These are phyloP conservation scores for Crioceris asparagi DNA, from an alignment of 2,888 invertebrate species.

Conservation along the genomic window DNA sequence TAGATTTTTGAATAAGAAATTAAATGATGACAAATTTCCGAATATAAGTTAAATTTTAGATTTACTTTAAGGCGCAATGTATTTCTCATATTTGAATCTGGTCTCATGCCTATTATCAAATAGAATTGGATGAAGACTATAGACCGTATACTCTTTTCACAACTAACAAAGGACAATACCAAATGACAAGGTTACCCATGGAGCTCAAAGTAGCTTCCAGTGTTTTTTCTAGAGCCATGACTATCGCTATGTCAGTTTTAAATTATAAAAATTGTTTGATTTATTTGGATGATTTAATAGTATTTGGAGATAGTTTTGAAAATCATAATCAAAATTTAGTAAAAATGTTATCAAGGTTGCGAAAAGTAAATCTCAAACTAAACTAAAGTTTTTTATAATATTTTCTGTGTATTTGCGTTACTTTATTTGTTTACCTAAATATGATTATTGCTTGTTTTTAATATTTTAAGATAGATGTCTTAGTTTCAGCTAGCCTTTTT, in stretches of 20 bases:
- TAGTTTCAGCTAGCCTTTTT: too few species aligned
- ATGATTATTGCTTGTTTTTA: too few species aligned
- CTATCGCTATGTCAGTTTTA: slow-evolving; percentile 4
- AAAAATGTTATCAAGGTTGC: too few species aligned
- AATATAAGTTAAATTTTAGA: slow-evolving; percentile 22
- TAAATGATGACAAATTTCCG: slow-evolving; percentile 2
- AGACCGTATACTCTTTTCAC: slow-evolving; percentile 4
- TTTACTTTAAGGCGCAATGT: slow-evolving; percentile 21
- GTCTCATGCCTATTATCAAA: slow-evolving; percentile 23
- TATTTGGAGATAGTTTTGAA: slow-evolving; percentile 3
- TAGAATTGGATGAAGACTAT: slow-evolving; percentile 14
- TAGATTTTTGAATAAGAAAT: neutral
- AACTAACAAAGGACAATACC: slow-evolving; percentile 2
- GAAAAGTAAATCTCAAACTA: too few species aligned
- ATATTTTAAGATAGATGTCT: too few species aligned
- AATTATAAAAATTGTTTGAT: slow-evolving; percentile 6
- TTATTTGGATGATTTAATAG: slow-evolving; percentile 6
- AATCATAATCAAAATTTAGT: slow-evolving; percentile 4
- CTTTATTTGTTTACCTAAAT: too few species aligned
- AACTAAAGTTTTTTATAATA: too few species aligned
- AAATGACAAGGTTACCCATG: slow-evolving; percentile 3
- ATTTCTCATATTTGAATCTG: slow-evolving; percentile 20
- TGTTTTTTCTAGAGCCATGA: slow-evolving; percentile 2
- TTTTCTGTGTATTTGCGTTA: too few species aligned
- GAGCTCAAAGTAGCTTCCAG: neutral